Evolutionary conservation across 2,113 vertebrate species (phyloP).

Genomic region (Nettapus auritus): DNA sequence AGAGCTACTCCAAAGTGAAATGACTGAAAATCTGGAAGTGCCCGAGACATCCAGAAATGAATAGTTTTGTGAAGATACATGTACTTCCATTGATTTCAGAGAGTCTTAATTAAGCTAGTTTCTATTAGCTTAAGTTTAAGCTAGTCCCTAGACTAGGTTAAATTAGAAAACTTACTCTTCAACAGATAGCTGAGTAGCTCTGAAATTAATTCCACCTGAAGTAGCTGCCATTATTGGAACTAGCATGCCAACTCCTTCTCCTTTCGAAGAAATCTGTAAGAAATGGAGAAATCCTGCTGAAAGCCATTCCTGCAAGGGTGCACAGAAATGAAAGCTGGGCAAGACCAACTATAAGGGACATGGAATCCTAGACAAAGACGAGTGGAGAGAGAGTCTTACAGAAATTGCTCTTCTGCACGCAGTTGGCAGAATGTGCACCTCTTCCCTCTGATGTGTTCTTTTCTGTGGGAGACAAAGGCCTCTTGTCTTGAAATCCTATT

Average conservation of each 20-base stretch:
- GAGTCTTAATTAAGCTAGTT: not conserved
- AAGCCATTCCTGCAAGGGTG: not conserved
- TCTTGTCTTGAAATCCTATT: not conserved
- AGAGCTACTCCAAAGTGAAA: not conserved
- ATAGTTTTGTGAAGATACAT: not conserved
- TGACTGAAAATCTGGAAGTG: not conserved
- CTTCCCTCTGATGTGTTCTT: not conserved
- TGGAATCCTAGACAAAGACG: not conserved
- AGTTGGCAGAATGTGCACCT: not conserved
- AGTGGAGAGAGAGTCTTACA: not conserved
- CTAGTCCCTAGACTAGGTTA: not conserved
- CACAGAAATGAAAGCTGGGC: not conserved
- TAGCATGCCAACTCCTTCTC: not conserved
- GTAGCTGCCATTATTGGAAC: not conserved
- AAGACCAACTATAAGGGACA: not conserved
- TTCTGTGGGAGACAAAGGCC: not conserved
- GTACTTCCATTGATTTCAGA: not conserved
- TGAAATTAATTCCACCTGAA: not conserved
- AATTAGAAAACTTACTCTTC: not conserved
- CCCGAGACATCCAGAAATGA: not conserved
- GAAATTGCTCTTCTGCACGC: not conserved
- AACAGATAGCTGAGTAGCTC: not conserved
- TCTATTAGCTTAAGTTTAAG: too few relatives aligned
- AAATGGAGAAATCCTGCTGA: not conserved
- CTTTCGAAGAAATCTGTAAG: not conserved